Conservation (phyloP, 2,113 vertebrate species). For the Cynocephalus volans region DNA sequence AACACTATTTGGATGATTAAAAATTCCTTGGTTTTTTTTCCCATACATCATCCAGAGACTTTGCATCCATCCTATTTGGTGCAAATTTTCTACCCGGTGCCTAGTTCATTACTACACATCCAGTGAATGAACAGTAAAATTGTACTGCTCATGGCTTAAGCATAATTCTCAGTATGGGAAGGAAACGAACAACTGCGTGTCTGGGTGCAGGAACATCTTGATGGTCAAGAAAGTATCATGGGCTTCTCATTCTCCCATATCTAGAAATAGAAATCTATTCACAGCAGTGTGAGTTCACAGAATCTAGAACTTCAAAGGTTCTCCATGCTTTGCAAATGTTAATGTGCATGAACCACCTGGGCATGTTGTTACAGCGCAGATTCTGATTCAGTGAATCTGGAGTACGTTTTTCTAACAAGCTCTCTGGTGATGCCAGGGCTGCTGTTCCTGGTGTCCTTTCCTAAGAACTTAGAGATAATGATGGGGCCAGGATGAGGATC, state of each 20-base stretch:
- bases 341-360: not conserved
- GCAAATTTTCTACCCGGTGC: not conserved
- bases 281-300: not conserved
- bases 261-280: constrained; percentile 9
- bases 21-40: not conserved
- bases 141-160: not conserved
- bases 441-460: not conserved
- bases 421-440: not conserved
- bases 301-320: not conserved
- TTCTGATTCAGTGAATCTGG: not conserved
- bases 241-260: not conserved
- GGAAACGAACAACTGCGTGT: not conserved
- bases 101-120: not conserved
- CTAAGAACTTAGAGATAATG: not conserved
- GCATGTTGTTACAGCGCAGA: not conserved
- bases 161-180: not conserved
- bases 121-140: constrained; percentile 2
- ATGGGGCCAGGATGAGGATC: not conserved
- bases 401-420: not conserved
- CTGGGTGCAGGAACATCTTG: constrained; percentile 13
- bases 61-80: not conserved
- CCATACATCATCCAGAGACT: not conserved
- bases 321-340: not conserved
- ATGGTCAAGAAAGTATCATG: not conserved
- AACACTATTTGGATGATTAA: constrained; percentile 45